A percentile compares a stretch with the other conserved stretches of the same genome.
Conservation (phyloP, 1,140 invertebrate genomes). For the Heliconius eleuchia region DNA sequence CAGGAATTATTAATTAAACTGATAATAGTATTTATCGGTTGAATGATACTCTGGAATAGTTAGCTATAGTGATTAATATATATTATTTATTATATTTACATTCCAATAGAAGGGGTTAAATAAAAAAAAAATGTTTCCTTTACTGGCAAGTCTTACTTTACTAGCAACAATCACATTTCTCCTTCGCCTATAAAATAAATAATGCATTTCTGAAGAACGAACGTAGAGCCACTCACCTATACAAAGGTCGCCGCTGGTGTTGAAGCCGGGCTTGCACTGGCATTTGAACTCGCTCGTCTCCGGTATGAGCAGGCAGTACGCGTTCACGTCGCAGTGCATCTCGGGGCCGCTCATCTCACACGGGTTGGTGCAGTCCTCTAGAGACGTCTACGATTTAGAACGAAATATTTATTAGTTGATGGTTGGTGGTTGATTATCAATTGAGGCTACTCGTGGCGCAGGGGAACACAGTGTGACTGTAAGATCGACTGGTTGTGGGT, state of each 20-base stretch:
- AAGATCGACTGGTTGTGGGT: no score
- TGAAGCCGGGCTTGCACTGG: constrained; percentile 96
- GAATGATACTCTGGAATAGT: no score
- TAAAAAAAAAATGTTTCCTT: no score
- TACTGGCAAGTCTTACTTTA: no score
- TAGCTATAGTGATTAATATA: no score
- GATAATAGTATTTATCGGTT: neutral
- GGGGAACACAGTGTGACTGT: no score
- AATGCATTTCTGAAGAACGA: neutral
- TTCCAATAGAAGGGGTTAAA: no score
- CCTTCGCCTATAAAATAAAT: neutral
- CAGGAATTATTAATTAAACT: neutral
- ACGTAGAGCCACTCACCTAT: constrained; percentile 74
- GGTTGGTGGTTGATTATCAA: no score
- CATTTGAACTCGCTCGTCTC: constrained; percentile 95
- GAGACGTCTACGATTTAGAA: constrained; percentile 82
- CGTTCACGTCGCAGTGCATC: constrained; percentile 93
- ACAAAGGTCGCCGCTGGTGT: constrained; percentile 92
- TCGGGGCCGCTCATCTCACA: constrained; percentile 92
- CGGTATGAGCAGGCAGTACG: constrained; percentile 92
- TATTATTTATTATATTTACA: no score
- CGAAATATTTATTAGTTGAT: no score
- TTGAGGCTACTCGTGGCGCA: no score
- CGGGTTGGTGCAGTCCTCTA: constrained; percentile 94
- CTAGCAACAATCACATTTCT: neutral